Percentiles rank a stretch among this genome's conserved stretches.
These are phyloP conservation scores for Aphelenchoides fujianensis DNA, from an alignment of 1,140 invertebrate genomes.

Conservation along the genomic window DNA sequence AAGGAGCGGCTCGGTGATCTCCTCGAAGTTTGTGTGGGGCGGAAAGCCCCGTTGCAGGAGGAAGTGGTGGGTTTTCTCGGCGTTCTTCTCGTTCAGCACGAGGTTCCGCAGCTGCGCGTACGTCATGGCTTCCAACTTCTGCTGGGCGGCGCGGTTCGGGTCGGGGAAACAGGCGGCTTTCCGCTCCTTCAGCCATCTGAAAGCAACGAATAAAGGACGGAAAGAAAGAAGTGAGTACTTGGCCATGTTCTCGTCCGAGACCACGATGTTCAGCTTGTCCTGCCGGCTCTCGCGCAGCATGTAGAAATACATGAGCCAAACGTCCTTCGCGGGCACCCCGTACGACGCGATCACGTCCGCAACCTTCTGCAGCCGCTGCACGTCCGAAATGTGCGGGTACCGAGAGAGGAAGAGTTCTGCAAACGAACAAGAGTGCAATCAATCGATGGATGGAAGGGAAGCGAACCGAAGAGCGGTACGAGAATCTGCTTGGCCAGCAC, in stretches of 20 bases:
- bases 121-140: not conserved
- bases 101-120: not conserved
- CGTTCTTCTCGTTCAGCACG: constrained; percentile 3
- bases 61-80: constrained; percentile 21
- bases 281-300: not conserved
- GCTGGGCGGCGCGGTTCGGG: not conserved
- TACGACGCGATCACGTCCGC: not conserved
- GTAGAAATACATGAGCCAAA: constrained; percentile 1
- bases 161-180: not conserved
- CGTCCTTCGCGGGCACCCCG: not conserved
- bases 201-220: not conserved
- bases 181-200: not conserved
- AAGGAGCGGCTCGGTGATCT: constrained; percentile 18
- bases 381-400: not conserved
- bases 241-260: not conserved
- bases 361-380: not conserved
- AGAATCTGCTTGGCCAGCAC: constrained; percentile 2
- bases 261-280: not conserved
- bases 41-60: constrained; percentile 18
- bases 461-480: not conserved
- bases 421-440: not conserved
- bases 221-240: not conserved
- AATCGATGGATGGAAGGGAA: no score
- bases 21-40: constrained; percentile 18
- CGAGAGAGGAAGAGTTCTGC: not conserved